A percentile compares a stretch with the other conserved stretches of the same genome.
Evolutionary conservation across 2,797 vertebrate genomes (phyloP).

Genomic region (Sebastes paucispinis): DNA sequence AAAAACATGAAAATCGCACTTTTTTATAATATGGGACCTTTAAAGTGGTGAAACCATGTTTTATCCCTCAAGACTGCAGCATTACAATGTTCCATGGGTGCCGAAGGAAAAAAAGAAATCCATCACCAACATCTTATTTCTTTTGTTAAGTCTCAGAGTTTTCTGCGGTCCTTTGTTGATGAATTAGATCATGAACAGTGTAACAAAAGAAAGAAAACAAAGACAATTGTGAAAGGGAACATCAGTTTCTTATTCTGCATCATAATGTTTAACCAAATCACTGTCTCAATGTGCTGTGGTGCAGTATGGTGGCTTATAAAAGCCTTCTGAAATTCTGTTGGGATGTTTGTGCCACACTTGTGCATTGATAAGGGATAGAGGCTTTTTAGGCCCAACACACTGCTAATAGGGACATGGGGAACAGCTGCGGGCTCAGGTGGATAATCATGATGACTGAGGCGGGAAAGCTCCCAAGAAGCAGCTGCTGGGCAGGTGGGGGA

Average conservation of each 20-base stretch:
- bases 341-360: not conserved
- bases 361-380: not conserved
- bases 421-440: conserved; percentile 28
- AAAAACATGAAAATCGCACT: too few relatives aligned
- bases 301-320: not conserved
- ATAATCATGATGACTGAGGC: not conserved
- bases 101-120: not conserved
- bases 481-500: not conserved
- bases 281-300: not conserved
- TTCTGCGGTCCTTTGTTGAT: not conserved
- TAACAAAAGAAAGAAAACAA: not conserved
- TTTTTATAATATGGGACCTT: too few relatives aligned
- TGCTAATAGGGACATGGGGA: not conserved
- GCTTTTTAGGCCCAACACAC: not conserved
- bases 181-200: not conserved
- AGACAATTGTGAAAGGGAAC: not conserved
- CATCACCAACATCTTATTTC: not conserved
- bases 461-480: not conserved
- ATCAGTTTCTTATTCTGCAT: not conserved
- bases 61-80: not conserved
- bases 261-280: not conserved
- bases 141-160: not conserved
- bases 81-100: not conserved
- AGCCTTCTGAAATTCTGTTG: not conserved
- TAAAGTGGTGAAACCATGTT: not conserved